These are phyloP conservation scores for Oligia fasciuncula DNA, from an alignment of 2,888 invertebrate species.

Conservation along the genomic window DNA sequence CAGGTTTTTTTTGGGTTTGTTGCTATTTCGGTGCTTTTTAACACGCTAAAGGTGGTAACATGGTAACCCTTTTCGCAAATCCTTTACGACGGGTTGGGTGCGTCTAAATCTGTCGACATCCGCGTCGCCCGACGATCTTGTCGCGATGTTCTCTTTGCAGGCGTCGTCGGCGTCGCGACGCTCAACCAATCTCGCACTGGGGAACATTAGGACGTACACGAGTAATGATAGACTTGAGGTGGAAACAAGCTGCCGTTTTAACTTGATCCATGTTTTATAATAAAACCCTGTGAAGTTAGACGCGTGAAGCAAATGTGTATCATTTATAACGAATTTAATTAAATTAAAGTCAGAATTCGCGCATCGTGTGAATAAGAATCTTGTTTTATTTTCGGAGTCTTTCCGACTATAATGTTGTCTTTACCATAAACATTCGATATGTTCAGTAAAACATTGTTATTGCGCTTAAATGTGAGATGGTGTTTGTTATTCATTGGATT, in stretches of 20 bases:
- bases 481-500: slow-evolving; percentile 65
- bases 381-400: slow-evolving; percentile 41
- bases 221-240: slow-evolving; percentile 57
- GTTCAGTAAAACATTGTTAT: slow-evolving; percentile 53
- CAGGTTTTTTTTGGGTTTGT: not conserved
- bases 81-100: slow-evolving; percentile 68
- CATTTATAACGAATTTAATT: slow-evolving; percentile 21
- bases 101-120: slow-evolving; percentile 84
- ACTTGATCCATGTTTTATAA: slow-evolving; percentile 38
- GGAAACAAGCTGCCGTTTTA: slow-evolving; percentile 36
- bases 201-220: slow-evolving; percentile 59
- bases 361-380: slow-evolving; percentile 4
- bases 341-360: slow-evolving; percentile 10
- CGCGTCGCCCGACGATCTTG: slow-evolving; percentile 76
- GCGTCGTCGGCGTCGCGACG: slow-evolving; percentile 68
- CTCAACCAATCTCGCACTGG: slow-evolving; percentile 60
- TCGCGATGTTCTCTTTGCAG: slow-evolving; percentile 73
- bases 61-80: slow-evolving; percentile 68
- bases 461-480: slow-evolving; percentile 58
- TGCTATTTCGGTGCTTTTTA: not conserved
- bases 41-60: slow-evolving; percentile 33
- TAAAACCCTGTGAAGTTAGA: slow-evolving; percentile 32
- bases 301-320: slow-evolving; percentile 8
- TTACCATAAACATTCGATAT: slow-evolving; percentile 57
- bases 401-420: slow-evolving; percentile 46